Conservation (phyloP, 1,140 invertebrate species). For the Apolygus lucorum region DNA sequence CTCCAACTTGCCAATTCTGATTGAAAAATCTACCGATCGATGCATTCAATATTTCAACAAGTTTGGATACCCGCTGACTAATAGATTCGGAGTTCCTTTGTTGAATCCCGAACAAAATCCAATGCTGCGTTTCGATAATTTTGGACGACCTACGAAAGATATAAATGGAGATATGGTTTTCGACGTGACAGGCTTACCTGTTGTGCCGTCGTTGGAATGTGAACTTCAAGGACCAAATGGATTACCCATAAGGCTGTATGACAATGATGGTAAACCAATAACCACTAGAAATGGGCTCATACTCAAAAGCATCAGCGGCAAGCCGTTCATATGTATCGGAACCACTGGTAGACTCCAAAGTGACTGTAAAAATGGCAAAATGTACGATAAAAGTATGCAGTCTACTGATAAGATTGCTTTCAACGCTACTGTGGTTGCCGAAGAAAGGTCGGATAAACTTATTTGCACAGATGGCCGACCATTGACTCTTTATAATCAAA, state of each 20-base stretch:
- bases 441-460: neutral
- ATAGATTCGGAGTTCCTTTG: slow-evolving; percentile 6
- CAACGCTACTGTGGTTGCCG: neutral
- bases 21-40: neutral
- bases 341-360: neutral
- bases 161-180: slow-evolving; percentile 10
- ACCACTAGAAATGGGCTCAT: neutral
- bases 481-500: slow-evolving; percentile 8
- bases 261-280: neutral
- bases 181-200: slow-evolving; percentile 1
- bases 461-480: neutral
- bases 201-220: neutral
- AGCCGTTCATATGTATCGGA: neutral
- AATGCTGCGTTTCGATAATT: neutral
- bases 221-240: slow-evolving; percentile 6
- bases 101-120: slow-evolving; percentile 11
- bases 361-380: neutral
- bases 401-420: neutral
- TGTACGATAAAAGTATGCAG: slow-evolving; percentile 9
- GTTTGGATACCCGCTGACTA: slow-evolving; percentile 9
- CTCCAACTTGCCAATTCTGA: too few species aligned
- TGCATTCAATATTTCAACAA: slow-evolving; percentile 13
- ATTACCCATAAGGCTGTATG: neutral
- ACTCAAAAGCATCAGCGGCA: slow-evolving; percentile 9
- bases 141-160: neutral